Evolutionary conservation across 2,113 vertebrate species (phyloP).

Genomic region (Siphamia tubifer): DNA sequence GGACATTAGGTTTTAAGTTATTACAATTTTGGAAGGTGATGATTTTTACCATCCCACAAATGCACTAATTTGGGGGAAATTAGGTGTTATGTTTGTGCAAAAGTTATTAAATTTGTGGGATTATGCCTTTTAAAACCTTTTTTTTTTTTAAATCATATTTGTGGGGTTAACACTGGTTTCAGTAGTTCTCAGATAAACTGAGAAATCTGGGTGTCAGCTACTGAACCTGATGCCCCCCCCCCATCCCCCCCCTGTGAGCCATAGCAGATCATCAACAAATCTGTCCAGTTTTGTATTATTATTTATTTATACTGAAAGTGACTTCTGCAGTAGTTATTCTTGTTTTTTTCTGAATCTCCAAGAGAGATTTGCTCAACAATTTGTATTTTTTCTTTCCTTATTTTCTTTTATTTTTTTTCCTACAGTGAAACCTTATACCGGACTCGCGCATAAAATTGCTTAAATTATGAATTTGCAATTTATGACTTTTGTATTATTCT

Average conservation of each 20-base stretch:
- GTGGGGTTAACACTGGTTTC: too few relatives aligned
- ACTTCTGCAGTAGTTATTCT: constrained; percentile 36
- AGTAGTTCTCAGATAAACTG: neutral
- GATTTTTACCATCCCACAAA: too few relatives aligned
- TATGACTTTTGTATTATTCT: constrained; percentile 10
- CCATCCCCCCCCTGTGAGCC: too few relatives aligned
- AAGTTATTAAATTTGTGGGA: too few relatives aligned
- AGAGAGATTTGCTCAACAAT: constrained; percentile 12
- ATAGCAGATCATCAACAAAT: constrained; percentile 29
- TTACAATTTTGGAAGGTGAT: too few relatives aligned
- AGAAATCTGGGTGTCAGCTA: neutral
- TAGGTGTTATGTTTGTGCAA: too few relatives aligned
- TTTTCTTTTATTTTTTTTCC: neutral
- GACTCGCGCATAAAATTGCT: constrained; percentile 40
- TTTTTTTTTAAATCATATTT: too few relatives aligned
- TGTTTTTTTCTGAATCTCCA: constrained; percentile 9
- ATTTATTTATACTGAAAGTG: constrained; percentile 65
- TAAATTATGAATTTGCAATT: constrained; percentile 40
- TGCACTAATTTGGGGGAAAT: too few relatives aligned
- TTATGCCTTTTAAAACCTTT: too few relatives aligned
- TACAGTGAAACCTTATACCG: constrained; percentile 6
- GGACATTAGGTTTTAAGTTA: too few relatives aligned
- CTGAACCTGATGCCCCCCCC: constrained; percentile 17
- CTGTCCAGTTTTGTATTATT: constrained; percentile 44
- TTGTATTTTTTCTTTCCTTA: neutral